phyloP scores from a whole-genome alignment of 2,797 vertebrate species.

The Danionella dracula region DNA sequence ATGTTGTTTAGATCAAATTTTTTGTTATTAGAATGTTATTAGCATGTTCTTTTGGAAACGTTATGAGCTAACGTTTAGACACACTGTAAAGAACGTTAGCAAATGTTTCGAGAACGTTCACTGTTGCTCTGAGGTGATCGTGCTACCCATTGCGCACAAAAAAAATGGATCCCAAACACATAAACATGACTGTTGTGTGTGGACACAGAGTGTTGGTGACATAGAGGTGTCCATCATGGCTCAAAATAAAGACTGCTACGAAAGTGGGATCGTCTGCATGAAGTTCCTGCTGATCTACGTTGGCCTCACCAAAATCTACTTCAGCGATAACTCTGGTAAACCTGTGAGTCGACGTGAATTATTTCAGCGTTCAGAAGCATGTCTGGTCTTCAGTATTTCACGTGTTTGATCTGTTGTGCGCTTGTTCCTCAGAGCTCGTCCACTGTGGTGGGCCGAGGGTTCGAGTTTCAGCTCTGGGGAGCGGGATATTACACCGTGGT shows the following conservation, averaged over 20 bases:
- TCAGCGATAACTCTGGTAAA: conserved; percentile 84
- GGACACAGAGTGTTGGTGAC: conserved; percentile 80
- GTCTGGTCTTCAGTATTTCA: background rate
- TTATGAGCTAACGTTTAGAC: too few species aligned
- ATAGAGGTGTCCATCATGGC: conserved; percentile 86
- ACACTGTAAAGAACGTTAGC: too few species aligned
- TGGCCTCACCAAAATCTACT: conserved; percentile 89
- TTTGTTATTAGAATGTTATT: too few species aligned
- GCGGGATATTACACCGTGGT: conserved; percentile 89
- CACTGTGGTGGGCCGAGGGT: conserved; percentile 71
- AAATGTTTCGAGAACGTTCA: too few species aligned
- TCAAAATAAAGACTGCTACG: conserved; percentile 98
- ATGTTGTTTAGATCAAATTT: too few species aligned
- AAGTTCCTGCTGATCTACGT: conserved; percentile 91
- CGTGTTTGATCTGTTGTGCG: background rate
- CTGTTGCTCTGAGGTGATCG: too few species aligned
- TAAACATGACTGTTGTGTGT: conserved; percentile 8
- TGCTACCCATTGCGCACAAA: too few species aligned
- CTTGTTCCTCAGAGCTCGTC: conserved; percentile 63
- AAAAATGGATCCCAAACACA: too few species aligned
- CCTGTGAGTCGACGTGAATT: conserved; percentile 72
- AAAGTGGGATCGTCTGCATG: conserved; percentile 95
- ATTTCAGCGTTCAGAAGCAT: background rate
- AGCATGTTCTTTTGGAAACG: too few species aligned
- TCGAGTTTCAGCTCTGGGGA: conserved; percentile 87